Base-by-base conservation (phyloP, 64 coral and sea anemone genomes). In the Montipora capricornis region DNA sequence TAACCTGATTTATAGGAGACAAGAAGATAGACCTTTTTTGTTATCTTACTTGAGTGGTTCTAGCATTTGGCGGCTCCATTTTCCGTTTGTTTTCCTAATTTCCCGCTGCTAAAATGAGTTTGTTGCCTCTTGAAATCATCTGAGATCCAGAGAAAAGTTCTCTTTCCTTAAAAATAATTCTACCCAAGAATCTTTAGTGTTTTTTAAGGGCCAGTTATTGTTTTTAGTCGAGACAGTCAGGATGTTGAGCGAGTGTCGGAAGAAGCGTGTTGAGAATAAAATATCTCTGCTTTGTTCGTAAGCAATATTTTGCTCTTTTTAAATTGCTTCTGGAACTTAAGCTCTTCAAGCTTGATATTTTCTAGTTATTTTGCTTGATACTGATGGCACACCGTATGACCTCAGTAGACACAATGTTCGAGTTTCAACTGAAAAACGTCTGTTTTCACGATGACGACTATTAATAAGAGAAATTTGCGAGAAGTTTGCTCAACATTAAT, bases 91-190 rank as follows among this genome's bases (percentile, higher is more conserved):
- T 86, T 86, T 73, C 82, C 68, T 73, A 13, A 50, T 49, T n/a
- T 71, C 82, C 82, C 62, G 46, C 66, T 71, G 82, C 61, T 16
- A 57, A 86, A 70, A 71, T 73, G 11, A 49, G 82, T 86, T 86
- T 73, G 82, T 6, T 50, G 19, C 46, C 82, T 71, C 64, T 86
- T 73, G 45, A 73, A 70, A 86, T 69, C 82, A 86, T 86, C 62
- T 73, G 82, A 86, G 64, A 71, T 86, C 68, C n/a, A 51, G 46
- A 20, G 82, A 49, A 86, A 86, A 86, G 5, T 86, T 86, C 22
- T 86, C 47, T 86, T 64, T 73, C 82, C 37, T 73, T 86, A 73
- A 86, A 73, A 86, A 73, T 86, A 70, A 86, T 86, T 86, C 19
- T 47, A 11, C 9, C 82, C n/a, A 86, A 46, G 19, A 46, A 62